Base-by-base conservation (phyloP, 2,888 invertebrate species). In the Fragum sueziense region DNA sequence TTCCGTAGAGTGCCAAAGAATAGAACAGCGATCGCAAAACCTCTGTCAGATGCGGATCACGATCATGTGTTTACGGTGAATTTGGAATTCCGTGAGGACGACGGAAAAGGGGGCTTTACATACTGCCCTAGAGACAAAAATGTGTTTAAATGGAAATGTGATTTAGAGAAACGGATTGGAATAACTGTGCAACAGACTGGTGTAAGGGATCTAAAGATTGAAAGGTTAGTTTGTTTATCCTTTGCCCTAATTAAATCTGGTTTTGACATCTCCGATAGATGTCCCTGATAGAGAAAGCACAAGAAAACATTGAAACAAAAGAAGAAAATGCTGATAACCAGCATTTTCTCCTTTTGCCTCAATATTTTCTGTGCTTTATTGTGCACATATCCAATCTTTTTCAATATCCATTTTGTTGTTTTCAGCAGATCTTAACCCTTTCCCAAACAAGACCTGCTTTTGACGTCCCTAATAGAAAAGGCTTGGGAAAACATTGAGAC, bases 51-150 rank as follows among this genome's bases (percentile, higher is more conserved):
- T n/a, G 82, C 87, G 3, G 92, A 93, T 74, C 89, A 90, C 47
- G 96, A 97, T 92, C 97, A 97, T 91, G 96, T 97, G 72, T 97
- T 98, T 88, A 97, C 98, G 92, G 97, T 98, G 70, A 96, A 96
- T 72, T 94, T 99, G 85, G 99, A 99, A 93, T 97, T 99, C 84
- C 97, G 91, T 77, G 93, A 93, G 76, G 91, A 92, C 75, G 93
- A 93, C 80, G 91, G 92, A 34, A 92, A 91, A 77, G 91, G 92
- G 9, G 90, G 87, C 69, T 97, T 96, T 93, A 95, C 95, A 72
- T 95, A 96, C 52, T 98, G 98, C 41, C 97, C 97, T 0, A 96
- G 93, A 79, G 94, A 94, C 83, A 93, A 93, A 79, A 93, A 92
- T 80, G 93, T 88, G 95, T 94, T 94, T 90, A 94, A 94, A 87